Evolutionary conservation across 2,888 invertebrate species (phyloP).

Genomic region (Micropterix aruncella): DNA sequence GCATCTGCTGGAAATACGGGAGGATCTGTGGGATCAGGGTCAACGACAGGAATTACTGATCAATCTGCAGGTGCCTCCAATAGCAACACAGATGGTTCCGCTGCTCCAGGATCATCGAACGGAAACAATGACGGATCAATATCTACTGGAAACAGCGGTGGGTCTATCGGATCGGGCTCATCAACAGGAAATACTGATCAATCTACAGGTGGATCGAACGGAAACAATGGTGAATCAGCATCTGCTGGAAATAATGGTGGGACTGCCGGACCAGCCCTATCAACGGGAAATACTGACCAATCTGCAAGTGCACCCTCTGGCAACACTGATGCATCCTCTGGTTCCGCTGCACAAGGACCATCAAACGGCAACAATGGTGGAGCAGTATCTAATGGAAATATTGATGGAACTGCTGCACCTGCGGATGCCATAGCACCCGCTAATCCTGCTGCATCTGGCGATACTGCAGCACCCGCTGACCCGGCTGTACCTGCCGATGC

Average conservation of each 20-base stretch:
- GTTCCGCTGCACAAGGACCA: too few species aligned
- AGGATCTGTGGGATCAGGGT: too few species aligned
- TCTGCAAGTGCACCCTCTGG: too few species aligned
- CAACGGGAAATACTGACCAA: background rate
- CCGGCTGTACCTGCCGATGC: slow-evolving; percentile 19
- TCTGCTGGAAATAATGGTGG: background rate
- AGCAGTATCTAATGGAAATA: background rate
- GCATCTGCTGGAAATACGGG: too few species aligned
- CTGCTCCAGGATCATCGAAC: too few species aligned
- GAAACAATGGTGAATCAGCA: background rate
- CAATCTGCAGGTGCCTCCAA: too few species aligned
- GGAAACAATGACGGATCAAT: too few species aligned
- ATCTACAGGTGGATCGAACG: background rate
- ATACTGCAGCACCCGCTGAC: slow-evolving; percentile 13
- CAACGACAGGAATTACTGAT: too few species aligned
- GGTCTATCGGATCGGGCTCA: background rate
- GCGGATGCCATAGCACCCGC: slow-evolving; percentile 1
- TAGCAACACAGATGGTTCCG: too few species aligned
- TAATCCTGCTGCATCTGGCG: slow-evolving; percentile 2
- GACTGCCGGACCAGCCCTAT: background rate
- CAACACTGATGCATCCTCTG: background rate
- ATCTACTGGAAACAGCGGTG: background rate
- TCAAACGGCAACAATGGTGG: background rate
- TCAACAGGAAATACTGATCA: background rate
- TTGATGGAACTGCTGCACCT: slow-evolving; percentile 1